Evolutionary conservation across 2,888 invertebrate species (phyloP).

Genomic region (Monoplex corrugatus): DNA sequence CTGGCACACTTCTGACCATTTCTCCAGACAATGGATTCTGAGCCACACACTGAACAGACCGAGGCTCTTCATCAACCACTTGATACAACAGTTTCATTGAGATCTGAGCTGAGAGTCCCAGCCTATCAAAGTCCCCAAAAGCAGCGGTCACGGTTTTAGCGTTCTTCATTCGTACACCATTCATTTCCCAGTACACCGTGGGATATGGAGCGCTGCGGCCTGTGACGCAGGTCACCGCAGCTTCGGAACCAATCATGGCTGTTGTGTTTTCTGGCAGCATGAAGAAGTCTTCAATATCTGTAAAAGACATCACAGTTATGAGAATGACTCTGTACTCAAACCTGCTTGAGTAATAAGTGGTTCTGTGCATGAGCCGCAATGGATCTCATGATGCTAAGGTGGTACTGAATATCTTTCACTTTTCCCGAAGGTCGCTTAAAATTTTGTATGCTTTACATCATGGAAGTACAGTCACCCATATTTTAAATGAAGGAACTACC

Average conservation of each 20-base stretch:
- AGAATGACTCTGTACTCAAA: too few relatives aligned
- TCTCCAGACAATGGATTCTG: slow-evolving; percentile 67
- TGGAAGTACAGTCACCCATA: too few relatives aligned
- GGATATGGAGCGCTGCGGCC: slow-evolving; percentile 66
- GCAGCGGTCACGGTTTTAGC: slow-evolving; percentile 68
- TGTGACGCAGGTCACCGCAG: slow-evolving; percentile 73
- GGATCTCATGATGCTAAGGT: too few relatives aligned
- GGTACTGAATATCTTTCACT: too few relatives aligned
- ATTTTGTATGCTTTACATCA: too few relatives aligned
- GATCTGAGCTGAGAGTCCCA: slow-evolving; percentile 64
- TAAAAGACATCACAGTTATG: too few relatives aligned
- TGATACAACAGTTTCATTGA: slow-evolving; percentile 68
- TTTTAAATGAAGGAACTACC: too few relatives aligned
- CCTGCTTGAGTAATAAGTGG: too few relatives aligned
- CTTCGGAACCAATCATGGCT: slow-evolving; percentile 63
- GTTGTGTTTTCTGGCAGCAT: slow-evolving; percentile 66
- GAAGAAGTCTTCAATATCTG: slow-evolving; percentile 75
- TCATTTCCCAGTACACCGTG: slow-evolving; percentile 71
- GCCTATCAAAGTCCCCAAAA: slow-evolving; percentile 63
- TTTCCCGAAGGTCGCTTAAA: too few relatives aligned
- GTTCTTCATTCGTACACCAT: slow-evolving; percentile 64
- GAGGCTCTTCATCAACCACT: slow-evolving; percentile 61
- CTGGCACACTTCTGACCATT: slow-evolving; percentile 65
- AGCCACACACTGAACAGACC: slow-evolving; percentile 71
- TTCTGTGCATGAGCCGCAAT: too few relatives aligned